Percentiles rank a stretch among this genome's conserved stretches.
Evolutionary conservation across 2,797 vertebrate genomes (phyloP).

Genomic region (Heterohyrax brucei): DNA sequence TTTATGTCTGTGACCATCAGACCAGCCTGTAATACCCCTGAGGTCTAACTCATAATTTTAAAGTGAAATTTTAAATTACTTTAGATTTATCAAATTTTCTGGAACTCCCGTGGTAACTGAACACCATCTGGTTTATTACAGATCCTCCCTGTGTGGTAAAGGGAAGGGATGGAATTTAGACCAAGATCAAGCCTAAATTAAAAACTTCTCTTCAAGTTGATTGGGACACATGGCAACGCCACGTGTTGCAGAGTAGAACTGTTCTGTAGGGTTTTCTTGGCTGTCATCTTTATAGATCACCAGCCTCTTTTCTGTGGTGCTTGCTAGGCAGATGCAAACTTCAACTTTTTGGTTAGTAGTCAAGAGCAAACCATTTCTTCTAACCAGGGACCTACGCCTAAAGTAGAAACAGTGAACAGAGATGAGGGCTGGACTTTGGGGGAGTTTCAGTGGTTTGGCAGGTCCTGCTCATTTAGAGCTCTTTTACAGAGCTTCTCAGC

Average conservation of each 20-base stretch:
- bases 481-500: neutral
- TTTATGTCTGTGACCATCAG: neutral
- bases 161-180: neutral
- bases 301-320: too few species aligned
- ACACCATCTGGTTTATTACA: neutral
- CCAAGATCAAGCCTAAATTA: neutral
- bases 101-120: neutral
- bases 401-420: neutral
- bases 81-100: conserved; percentile 3
- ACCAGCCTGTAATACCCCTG: neutral
- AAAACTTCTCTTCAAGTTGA: too few species aligned
- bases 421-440: neutral
- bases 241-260: too few species aligned
- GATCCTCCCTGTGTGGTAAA: neutral
- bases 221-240: too few species aligned
- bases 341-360: too few species aligned
- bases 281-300: too few species aligned
- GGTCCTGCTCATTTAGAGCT: neutral
- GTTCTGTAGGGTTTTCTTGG: too few species aligned
- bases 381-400: too few species aligned
- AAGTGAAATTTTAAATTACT: conserved; percentile 42
- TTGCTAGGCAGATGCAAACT: too few species aligned
- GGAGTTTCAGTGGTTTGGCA: neutral
- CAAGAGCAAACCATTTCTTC: too few species aligned
- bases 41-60: neutral